Percentiles rank a stretch among this genome's conserved stretches.
Conservation (phyloP, 1,140 invertebrate species). For the Papilio helenus region DNA sequence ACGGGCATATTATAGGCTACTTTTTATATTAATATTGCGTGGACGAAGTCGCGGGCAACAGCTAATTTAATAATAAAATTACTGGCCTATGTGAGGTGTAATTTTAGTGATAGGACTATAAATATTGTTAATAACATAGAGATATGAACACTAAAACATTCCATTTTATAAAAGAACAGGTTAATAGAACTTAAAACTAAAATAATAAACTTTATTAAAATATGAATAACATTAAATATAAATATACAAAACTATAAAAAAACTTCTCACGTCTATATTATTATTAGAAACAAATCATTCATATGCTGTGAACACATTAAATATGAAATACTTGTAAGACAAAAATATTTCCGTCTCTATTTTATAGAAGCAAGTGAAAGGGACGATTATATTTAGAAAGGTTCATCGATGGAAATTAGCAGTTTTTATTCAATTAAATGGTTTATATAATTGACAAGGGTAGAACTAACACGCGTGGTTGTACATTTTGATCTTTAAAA, state of each 20-base stretch:
- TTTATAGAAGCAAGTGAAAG: background rate
- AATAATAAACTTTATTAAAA: constrained; percentile 14
- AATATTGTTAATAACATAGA: background rate
- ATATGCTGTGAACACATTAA: background rate
- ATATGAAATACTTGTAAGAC: background rate
- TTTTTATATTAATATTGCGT: too few species aligned
- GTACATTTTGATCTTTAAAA: too few species aligned
- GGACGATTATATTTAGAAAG: background rate
- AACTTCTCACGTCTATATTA: too few species aligned
- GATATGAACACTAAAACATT: background rate
- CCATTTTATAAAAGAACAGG: background rate
- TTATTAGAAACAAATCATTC: too few species aligned
- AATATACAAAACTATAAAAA: background rate
- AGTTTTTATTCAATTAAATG: too few species aligned
- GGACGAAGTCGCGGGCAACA: too few species aligned
- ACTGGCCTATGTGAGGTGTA: background rate
- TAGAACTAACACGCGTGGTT: too few species aligned
- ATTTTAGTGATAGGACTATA: background rate
- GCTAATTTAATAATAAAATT: background rate
- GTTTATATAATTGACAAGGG: too few species aligned
- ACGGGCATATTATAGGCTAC: too few species aligned
- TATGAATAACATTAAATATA: constrained; percentile 9
- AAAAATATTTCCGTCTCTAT: background rate
- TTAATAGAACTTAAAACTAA: background rate
- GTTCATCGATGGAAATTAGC: too few species aligned